These are phyloP conservation scores for Thunnus thynnus DNA, from an alignment of 2,113 vertebrate genomes.

Conservation along the genomic window DNA sequence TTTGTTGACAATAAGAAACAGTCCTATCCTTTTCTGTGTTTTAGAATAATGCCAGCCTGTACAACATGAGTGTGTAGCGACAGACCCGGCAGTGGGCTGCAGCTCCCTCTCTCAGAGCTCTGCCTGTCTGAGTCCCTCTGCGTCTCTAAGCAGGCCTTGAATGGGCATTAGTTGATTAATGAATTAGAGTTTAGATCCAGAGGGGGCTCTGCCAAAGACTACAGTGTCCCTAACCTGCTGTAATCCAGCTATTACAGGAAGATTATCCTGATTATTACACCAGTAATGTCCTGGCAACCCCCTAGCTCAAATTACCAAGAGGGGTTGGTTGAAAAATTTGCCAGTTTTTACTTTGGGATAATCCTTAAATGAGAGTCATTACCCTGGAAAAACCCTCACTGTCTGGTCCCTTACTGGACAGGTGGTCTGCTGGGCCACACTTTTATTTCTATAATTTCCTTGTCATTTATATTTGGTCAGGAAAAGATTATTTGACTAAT, in stretches of 20 bases:
- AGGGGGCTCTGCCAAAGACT: constrained; percentile 24
- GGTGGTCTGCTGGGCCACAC: neutral
- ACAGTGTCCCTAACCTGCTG: constrained; percentile 49
- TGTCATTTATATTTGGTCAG: no score
- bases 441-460: neutral
- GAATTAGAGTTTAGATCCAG: constrained; percentile 57
- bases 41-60: neutral
- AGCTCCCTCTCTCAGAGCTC: constrained; percentile 18
- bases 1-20: no score
- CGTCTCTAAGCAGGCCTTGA: constrained; percentile 36
- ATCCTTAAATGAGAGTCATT: constrained; percentile 64
- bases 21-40: neutral
- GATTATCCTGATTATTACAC: constrained; percentile 73
- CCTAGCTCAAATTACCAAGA: constrained; percentile 51
- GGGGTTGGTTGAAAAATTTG: neutral
- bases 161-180: constrained; percentile 65
- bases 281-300: constrained; percentile 17
- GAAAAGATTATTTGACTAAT: no score
- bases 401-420: neutral
- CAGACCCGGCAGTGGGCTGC: neutral
- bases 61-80: no score
- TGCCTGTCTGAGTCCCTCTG: constrained; percentile 3
- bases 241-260: constrained; percentile 73
- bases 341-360: constrained; percentile 56
- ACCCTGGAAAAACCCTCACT: constrained; percentile 4